Percentiles rank a stretch among this genome's conserved stretches.
Evolutionary conservation across 2,888 invertebrate genomes (phyloP).

Genomic region (Hartigia nigra): DNA sequence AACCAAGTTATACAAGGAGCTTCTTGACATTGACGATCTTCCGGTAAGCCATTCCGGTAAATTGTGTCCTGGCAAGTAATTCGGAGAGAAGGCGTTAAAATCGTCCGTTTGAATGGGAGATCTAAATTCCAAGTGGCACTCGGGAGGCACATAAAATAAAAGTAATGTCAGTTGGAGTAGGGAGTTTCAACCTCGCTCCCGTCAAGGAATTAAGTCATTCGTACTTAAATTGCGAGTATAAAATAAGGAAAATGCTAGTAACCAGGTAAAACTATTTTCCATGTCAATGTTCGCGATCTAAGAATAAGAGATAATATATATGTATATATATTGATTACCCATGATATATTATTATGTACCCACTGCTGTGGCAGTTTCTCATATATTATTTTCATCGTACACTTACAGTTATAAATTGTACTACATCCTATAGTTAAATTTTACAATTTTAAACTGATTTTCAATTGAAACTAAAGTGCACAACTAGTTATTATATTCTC

Average conservation of each 20-base stretch:
- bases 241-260: conserved; percentile 16
- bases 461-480: too few species aligned
- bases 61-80: neutral
- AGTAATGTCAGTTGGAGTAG: neutral
- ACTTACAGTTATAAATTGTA: too few species aligned
- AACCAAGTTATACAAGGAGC: neutral
- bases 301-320: neutral
- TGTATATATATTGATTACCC: too few species aligned
- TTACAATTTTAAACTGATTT: too few species aligned
- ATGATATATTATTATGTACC: too few species aligned
- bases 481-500: too few species aligned
- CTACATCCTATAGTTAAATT: too few species aligned
- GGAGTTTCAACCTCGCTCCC: neutral
- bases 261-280: conserved; percentile 32
- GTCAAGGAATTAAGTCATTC: conserved; percentile 6
- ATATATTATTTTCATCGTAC: too few species aligned
- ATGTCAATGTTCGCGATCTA: conserved; percentile 31
- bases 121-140: neutral
- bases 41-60: neutral
- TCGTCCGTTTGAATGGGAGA: conserved; percentile 1
- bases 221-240: conserved; percentile 17
- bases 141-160: neutral
- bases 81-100: neutral
- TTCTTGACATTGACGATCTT: neutral
- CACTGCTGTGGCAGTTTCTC: too few species aligned